These are phyloP conservation scores for Glyptemys insculpta DNA, from an alignment of 2,797 vertebrate species.

Conservation along the genomic window DNA sequence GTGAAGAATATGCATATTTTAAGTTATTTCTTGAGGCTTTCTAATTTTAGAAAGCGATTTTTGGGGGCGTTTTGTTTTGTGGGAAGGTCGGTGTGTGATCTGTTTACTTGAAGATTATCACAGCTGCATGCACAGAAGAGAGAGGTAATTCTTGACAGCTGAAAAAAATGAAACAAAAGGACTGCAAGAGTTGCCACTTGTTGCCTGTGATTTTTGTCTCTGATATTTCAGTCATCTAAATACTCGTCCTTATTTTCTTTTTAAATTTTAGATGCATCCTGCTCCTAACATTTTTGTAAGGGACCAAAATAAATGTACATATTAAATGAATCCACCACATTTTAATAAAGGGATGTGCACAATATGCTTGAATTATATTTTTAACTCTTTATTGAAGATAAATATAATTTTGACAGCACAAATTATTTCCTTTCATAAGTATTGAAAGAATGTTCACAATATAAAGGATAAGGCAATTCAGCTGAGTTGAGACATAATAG, in stretches of 20 bases:
- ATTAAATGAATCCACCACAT: rapidly evolving
- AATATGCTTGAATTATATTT: rapidly evolving
- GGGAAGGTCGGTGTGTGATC: neutral
- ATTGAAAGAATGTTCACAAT: neutral
- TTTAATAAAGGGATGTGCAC: too few relatives aligned
- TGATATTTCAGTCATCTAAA: neutral
- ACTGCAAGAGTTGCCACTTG: rapidly evolving
- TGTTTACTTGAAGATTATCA: neutral
- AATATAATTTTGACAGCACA: rapidly evolving
- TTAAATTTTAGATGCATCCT: neutral
- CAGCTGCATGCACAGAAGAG: neutral
- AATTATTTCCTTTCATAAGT: neutral
- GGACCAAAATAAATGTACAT: neutral
- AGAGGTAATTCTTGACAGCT: rapidly evolving
- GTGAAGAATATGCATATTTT: rapidly evolving
- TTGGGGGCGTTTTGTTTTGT: neutral
- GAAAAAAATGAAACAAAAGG: neutral
- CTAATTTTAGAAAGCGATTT: neutral
- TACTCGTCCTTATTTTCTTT: neutral
- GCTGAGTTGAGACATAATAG: neutral
- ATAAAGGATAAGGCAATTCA: neutral
- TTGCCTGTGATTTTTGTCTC: neutral
- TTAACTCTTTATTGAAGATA: neutral
- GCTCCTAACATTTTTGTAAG: rapidly evolving
- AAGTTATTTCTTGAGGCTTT: rapidly evolving